These are phyloP conservation scores for Bombyx huttoni DNA, from an alignment of 2,888 invertebrate species.

Conservation along the genomic window DNA sequence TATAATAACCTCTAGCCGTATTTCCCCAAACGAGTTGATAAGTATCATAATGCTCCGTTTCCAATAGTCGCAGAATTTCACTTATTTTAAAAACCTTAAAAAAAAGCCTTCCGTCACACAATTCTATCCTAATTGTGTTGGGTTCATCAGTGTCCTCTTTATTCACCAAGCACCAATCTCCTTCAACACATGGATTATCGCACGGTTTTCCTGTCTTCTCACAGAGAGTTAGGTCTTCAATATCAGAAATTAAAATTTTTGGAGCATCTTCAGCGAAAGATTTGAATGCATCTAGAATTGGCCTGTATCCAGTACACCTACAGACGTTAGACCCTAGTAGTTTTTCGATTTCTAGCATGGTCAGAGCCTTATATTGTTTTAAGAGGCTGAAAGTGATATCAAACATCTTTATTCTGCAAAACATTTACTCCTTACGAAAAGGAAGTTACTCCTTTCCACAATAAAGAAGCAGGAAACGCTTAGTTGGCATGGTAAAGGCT, in stretches of 20 bases:
- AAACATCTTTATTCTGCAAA: background rate
- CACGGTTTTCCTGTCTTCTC: constrained; percentile 15
- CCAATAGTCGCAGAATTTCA: constrained; percentile 67
- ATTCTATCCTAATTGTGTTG: constrained; percentile 4
- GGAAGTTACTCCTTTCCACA: background rate
- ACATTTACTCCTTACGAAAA: background rate
- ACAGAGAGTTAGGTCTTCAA: constrained; percentile 29
- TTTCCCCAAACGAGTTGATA: constrained; percentile 80
- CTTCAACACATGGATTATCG: constrained; percentile 9
- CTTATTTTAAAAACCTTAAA: constrained; percentile 55
- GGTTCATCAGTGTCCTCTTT: constrained; percentile 7
- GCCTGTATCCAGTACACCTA: constrained; percentile 79
- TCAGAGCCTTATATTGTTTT: constrained; percentile 45
- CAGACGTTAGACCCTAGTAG: constrained; percentile 81
- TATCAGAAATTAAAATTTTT: constrained; percentile 18
- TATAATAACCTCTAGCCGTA: constrained; percentile 74
- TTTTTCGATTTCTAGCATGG: constrained; percentile 76
- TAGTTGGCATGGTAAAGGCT: too few species aligned
- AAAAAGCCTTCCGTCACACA: constrained; percentile 56
- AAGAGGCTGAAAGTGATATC: constrained; percentile 34
- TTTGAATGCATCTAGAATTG: constrained; percentile 75
- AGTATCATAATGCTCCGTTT: constrained; percentile 36
- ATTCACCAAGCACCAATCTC: constrained; percentile 11
- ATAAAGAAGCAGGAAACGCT: too few species aligned
- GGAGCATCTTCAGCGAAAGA: constrained; percentile 64